These are phyloP conservation scores for Istiophorus platypterus DNA, from an alignment of 2,113 vertebrate genomes.

Conservation along the genomic window DNA sequence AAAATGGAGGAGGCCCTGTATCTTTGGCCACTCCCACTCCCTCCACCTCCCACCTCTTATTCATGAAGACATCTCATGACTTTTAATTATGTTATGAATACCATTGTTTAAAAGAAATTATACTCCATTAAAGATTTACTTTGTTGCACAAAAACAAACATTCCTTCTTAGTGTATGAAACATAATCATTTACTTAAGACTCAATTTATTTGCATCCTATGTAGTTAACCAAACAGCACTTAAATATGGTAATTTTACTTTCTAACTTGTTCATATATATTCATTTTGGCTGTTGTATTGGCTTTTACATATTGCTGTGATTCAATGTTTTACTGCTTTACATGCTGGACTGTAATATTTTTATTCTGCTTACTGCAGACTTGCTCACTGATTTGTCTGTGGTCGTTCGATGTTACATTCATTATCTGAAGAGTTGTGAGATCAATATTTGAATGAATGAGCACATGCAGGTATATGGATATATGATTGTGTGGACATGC, in stretches of 20 bases:
- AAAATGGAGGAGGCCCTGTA: constrained; percentile 64
- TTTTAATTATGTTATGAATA: neutral
- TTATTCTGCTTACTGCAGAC: too few relatives aligned
- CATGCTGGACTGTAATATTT: too few relatives aligned
- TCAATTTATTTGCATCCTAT: neutral
- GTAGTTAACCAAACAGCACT: too few relatives aligned
- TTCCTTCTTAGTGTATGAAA: neutral
- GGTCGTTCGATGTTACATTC: neutral
- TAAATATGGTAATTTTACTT: neutral
- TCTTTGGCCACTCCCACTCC: constrained; percentile 58
- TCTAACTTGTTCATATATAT: neutral
- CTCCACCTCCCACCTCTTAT: constrained; percentile 48
- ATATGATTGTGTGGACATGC: neutral
- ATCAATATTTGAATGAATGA: neutral
- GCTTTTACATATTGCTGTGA: neutral
- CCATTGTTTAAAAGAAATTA: neutral
- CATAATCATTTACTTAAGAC: neutral
- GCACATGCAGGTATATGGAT: neutral
- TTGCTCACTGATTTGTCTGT: neutral
- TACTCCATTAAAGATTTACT: too few relatives aligned
- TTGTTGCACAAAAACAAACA: neutral
- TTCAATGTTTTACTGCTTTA: neutral
- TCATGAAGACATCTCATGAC: constrained; percentile 39
- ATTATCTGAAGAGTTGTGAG: neutral
- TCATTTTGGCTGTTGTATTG: neutral